Conservation (phyloP, 2,888 invertebrate genomes). For the Eutolmus rufibarbis region DNA sequence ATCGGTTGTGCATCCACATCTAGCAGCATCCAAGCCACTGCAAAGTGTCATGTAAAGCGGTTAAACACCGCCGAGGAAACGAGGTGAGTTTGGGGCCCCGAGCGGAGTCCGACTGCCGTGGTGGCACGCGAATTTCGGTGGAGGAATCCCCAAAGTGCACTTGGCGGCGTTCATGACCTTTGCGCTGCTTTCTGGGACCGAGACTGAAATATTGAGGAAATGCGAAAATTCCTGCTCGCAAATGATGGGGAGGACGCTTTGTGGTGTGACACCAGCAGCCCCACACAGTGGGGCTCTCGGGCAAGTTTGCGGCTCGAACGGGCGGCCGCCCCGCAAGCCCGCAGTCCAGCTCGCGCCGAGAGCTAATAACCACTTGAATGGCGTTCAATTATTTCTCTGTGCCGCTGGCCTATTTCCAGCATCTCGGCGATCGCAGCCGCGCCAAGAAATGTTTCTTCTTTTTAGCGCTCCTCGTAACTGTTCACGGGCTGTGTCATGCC, state of each 20-base stretch:
- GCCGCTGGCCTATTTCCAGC: slow-evolving; percentile 9
- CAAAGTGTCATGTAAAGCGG: neutral
- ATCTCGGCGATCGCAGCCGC: neutral
- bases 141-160: neutral
- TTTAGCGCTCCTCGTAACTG: neutral
- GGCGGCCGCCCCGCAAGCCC: neutral
- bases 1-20: neutral
- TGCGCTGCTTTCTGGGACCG: neutral
- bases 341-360: neutral
- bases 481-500: neutral
- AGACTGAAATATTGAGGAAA: neutral
- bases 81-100: neutral
- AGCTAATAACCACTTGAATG: neutral
- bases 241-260: too few relatives aligned
- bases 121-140: neutral
- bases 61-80: neutral
- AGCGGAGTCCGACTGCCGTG: neutral
- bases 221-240: neutral
- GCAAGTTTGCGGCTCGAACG: neutral
- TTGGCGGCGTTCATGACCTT: neutral
- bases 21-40: neutral
- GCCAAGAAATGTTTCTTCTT: neutral
- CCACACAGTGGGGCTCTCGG: neutral
- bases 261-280: neutral
- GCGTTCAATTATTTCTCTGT: neutral